Base-by-base conservation (phyloP, 2,888 invertebrate genomes). In the Perizoma flavofasciatum region DNA sequence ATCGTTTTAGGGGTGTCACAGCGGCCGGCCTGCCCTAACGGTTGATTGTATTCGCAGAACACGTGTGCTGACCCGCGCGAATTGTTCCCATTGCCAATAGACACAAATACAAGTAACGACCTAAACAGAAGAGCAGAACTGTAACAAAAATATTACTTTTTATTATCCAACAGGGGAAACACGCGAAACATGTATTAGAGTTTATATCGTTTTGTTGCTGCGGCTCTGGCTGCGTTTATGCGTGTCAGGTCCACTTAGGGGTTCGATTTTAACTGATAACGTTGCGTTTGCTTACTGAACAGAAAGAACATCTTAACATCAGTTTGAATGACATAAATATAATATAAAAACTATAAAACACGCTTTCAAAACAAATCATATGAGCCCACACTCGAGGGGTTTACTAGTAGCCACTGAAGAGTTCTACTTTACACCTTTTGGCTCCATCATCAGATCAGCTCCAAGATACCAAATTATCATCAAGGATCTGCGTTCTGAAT, bases 1-100 rank as follows among this genome's bases (percentile, higher is more conserved):
- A 89, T 83, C 82, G 84, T 82, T 85, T 81, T 77, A 85, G 83
- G 82, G 85, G 83, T 84, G 86, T 83, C 84, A 85, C 81, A 81
- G 50, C 58, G 55, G 49, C 55, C 57, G 51, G 57, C 51, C 44
- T 77, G 80, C 77, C 78, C 75, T 81, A 82, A 84, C 82, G 82
- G 81, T 77, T 84, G 83, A 87, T 87, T 86, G 85, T 84, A 83
- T 83, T 82, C 77, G 72, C 71, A 71, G 77, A 81, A 81, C 82
- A 86, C 82, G 81, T 82, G 83, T 82, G 84, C 84, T 84, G 85
- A 86, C 81, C 82, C 74, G 65, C 68, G 70, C 78, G 64, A 74
- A 77, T 73, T 72, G 66, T 67, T 69, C 67, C 65, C 67, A 69
- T 69, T 73, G 74, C 70, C 68, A 68, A 74, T 73, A 75, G 73